A percentile compares a stretch with the other conserved stretches of the same genome.
phyloP scores from a whole-genome alignment of 2,113 vertebrate species.

The Bolborhynchus lineola region DNA sequence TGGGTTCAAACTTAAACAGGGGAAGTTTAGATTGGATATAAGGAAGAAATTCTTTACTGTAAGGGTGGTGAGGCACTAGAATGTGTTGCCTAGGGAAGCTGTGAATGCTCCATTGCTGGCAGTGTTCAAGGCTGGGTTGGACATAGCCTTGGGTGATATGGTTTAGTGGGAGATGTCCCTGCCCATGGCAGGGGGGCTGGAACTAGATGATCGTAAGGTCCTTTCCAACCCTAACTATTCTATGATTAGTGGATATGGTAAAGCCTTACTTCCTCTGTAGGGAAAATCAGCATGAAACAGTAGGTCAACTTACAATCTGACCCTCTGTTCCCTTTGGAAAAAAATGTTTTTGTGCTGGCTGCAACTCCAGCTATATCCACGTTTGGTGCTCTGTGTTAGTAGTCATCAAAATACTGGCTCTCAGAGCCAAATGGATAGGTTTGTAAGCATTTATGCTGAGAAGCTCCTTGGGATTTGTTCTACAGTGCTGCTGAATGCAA shows the following conservation, averaged over 20 bases:
- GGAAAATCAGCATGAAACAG: constrained; percentile 33
- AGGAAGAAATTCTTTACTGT: too few relatives aligned
- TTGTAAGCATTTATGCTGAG: background rate
- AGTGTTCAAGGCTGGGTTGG: too few relatives aligned
- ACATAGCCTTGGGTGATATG: too few relatives aligned
- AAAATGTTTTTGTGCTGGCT: constrained; percentile 8
- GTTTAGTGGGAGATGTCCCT: too few relatives aligned
- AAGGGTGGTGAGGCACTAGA: too few relatives aligned
- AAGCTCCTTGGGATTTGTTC: background rate
- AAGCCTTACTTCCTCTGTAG: constrained; percentile 1
- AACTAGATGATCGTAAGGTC: too few relatives aligned
- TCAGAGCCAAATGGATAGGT: background rate
- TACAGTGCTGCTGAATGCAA: background rate
- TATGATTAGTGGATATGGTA: background rate
- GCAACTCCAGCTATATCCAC: background rate
- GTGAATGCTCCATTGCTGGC: too few relatives aligned
- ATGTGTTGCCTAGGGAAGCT: too few relatives aligned
- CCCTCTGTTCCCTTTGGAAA: constrained; percentile 45
- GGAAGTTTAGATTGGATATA: too few relatives aligned
- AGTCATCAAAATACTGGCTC: background rate
- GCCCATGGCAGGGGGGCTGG: too few relatives aligned
- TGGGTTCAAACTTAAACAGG: too few relatives aligned
- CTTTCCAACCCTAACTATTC: too few relatives aligned
- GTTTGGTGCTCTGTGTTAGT: background rate
- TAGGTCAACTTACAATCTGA: constrained; percentile 34